These are phyloP conservation scores for Bombus breviceps DNA, from an alignment of 1,140 invertebrate genomes.

Conservation along the genomic window DNA sequence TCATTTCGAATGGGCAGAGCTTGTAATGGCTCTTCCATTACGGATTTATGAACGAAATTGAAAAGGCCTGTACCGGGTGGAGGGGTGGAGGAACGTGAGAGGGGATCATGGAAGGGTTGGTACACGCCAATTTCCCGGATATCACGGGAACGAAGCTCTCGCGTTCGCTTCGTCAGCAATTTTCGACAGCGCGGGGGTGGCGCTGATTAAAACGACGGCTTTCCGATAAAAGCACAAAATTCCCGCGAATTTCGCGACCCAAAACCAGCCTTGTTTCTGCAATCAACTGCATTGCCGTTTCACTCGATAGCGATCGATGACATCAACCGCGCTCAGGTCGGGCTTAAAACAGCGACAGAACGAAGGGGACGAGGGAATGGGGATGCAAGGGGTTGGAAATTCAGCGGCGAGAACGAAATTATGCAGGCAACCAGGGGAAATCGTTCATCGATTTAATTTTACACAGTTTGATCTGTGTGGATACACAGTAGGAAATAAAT, in stretches of 20 bases:
- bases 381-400: background rate
- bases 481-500: too few relatives aligned
- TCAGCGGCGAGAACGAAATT: slow-evolving; percentile 28
- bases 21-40: slow-evolving; percentile 66
- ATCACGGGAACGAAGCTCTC: slow-evolving; percentile 59
- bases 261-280: slow-evolving; percentile 62
- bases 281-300: slow-evolving; percentile 61
- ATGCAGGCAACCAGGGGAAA: slow-evolving; percentile 20
- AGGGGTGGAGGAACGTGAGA: too few relatives aligned
- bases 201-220: slow-evolving; percentile 68
- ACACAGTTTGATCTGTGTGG: background rate
- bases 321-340: slow-evolving; percentile 30
- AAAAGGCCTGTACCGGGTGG: slow-evolving; percentile 58
- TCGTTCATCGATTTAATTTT: slow-evolving; percentile 31
- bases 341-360: slow-evolving; percentile 29
- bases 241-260: slow-evolving; percentile 58
- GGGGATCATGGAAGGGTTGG: background rate
- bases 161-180: slow-evolving; percentile 62
- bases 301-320: slow-evolving; percentile 61
- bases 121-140: slow-evolving; percentile 62
- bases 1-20: slow-evolving; percentile 55
- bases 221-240: slow-evolving; percentile 65
- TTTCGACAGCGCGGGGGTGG: slow-evolving; percentile 51
- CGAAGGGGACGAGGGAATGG: background rate
- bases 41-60: slow-evolving; percentile 70